These are phyloP conservation scores for Drosophila orena DNA, from an alignment of 1,140 invertebrate genomes.

Conservation along the genomic window DNA sequence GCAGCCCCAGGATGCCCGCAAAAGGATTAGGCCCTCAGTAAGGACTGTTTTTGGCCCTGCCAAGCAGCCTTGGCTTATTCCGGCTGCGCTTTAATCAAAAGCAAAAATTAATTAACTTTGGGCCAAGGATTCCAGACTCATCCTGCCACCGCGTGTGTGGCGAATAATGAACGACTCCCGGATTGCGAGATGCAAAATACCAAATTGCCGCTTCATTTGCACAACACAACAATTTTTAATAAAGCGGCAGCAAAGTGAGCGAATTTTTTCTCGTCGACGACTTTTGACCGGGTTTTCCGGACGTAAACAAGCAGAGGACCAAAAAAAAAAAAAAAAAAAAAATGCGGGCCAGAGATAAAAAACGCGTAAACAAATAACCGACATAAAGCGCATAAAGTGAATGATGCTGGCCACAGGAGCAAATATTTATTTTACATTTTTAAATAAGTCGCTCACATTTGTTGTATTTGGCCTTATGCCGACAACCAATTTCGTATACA, in stretches of 20 bases:
- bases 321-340: conserved; percentile 1
- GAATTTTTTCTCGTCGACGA: conserved; percentile 13
- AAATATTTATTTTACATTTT: conserved; percentile 81
- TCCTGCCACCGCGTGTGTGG: conserved; percentile 2
- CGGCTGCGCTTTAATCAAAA: conserved; percentile 65
- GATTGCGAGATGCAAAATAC: conserved; percentile 44
- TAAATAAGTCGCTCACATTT: conserved; percentile 73
- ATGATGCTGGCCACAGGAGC: conserved; percentile 60
- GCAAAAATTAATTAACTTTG: conserved; percentile 78
- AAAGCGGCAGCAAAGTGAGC: conserved; percentile 53
- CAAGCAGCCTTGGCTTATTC: conserved; percentile 24
- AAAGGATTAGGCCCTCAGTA: conserved; percentile 45
- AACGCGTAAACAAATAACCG: conserved; percentile 42
- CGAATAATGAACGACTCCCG: conserved; percentile 34
- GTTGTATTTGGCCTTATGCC: conserved; percentile 14
- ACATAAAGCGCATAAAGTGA: conserved; percentile 44
- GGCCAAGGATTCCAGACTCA: background rate
- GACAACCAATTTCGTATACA: conserved; percentile 33
- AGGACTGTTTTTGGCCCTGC: conserved; percentile 8
- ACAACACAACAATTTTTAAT: conserved; percentile 73
- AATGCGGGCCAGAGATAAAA: conserved; percentile 28
- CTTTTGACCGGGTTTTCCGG: conserved; percentile 12
- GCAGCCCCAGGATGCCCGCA: conserved; percentile 9
- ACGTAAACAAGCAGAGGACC: conserved; percentile 16
- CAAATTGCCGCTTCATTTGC: conserved; percentile 76